Percentiles rank a stretch among this genome's conserved stretches.
Evolutionary conservation across 2,797 vertebrate genomes (phyloP).

Genomic region (Alfaro cultratus): DNA sequence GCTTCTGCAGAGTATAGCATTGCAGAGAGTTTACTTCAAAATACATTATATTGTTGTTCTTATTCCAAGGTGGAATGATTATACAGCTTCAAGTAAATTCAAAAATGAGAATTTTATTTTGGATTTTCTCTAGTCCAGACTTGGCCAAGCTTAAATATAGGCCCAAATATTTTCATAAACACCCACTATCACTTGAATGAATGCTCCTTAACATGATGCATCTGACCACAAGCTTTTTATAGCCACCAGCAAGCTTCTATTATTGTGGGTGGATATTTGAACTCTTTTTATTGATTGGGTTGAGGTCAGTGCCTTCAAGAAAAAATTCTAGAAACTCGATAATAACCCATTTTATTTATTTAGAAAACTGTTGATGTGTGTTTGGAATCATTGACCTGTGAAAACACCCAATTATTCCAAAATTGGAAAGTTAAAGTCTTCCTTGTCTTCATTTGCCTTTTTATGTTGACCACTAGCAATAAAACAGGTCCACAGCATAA

Average conservation of each 20-base stretch:
- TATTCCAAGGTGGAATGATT: neutral
- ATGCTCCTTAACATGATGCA: neutral
- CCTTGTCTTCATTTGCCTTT: neutral
- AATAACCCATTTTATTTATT: neutral
- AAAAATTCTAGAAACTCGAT: neutral
- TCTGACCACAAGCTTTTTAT: neutral
- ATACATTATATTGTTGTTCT: neutral
- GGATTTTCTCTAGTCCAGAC: neutral
- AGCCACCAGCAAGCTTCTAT: neutral
- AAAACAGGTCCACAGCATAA: neutral
- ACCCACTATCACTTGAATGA: neutral
- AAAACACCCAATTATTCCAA: neutral
- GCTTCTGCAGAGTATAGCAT: neutral
- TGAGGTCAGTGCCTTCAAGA: neutral
- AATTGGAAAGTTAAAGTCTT: neutral
- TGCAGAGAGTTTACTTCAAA: neutral
- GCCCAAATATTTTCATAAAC: neutral
- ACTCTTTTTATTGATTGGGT: neutral
- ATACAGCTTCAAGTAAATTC: neutral
- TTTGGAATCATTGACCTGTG: neutral
- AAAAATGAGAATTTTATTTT: neutral
- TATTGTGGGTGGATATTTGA: neutral
- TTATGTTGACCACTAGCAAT: neutral
- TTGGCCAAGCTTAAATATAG: neutral
- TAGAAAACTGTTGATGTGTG: neutral